Conservation (phyloP, 1,140 invertebrate species). For the Tenebrio molitor region DNA sequence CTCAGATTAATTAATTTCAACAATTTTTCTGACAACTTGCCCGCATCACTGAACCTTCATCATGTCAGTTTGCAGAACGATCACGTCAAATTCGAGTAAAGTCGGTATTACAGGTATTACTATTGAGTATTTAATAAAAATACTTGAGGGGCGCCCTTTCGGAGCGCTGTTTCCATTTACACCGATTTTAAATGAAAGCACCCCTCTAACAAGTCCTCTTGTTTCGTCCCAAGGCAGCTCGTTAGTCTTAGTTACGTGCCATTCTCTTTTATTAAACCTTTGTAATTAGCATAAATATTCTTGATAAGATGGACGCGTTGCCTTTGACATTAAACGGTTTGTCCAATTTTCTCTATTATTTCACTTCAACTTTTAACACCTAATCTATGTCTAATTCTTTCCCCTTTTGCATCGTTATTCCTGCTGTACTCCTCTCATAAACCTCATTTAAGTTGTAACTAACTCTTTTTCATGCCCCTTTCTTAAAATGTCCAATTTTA, state of each 20-base stretch:
- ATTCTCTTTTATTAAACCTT: conserved; percentile 38
- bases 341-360: conserved; percentile 38
- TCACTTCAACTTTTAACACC: conserved; percentile 13
- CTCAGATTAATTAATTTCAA: too few relatives aligned
- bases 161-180: too few relatives aligned
- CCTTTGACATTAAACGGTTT: conserved; percentile 28
- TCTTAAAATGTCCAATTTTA: conserved; percentile 10
- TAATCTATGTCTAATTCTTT: conserved; percentile 28
- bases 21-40: too few relatives aligned
- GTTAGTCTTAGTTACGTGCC: conserved; percentile 4
- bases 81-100: too few relatives aligned
- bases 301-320: conserved; percentile 16
- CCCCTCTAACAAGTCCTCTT: not conserved
- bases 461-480: conserved; percentile 16
- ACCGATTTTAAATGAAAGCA: conserved; percentile 13
- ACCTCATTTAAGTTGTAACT: conserved; percentile 3
- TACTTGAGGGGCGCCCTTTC: too few relatives aligned
- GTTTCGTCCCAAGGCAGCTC: not conserved
- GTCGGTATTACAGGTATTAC: too few relatives aligned
- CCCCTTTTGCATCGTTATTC: not conserved
- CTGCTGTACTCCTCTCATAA: not conserved
- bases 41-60: too few relatives aligned
- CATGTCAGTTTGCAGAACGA: too few relatives aligned
- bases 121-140: not conserved
- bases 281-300: conserved; percentile 36